phyloP scores from a whole-genome alignment of 2,888 invertebrate genomes.

The Drosophila phalerata region DNA sequence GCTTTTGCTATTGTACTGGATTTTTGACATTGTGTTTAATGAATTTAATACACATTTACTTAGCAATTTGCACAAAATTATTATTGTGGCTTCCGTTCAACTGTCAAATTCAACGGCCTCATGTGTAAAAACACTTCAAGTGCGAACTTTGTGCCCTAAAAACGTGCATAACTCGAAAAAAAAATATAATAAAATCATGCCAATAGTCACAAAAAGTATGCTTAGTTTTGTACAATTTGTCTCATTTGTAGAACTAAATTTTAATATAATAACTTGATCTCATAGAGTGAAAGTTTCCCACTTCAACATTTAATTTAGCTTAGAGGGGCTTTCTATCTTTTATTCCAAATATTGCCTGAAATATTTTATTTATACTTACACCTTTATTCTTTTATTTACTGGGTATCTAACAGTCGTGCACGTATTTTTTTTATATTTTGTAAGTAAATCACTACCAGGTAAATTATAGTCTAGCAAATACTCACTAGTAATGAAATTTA shows the following conservation, averaged over 20 bases:
- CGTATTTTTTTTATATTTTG: no score
- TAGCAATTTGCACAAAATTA: constrained; percentile 29
- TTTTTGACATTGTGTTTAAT: constrained; percentile 36
- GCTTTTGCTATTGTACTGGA: constrained; percentile 16
- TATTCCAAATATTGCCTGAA: no score
- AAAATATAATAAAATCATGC: neutral
- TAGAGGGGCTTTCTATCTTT: no score
- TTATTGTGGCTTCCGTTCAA: neutral
- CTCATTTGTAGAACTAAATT: no score
- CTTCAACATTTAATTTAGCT: no score
- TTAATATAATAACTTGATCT: no score
- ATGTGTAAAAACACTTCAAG: neutral
- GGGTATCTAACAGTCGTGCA: no score
- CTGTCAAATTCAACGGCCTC: constrained; percentile 16
- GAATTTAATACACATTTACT: constrained; percentile 38
- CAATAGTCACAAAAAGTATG: neutral
- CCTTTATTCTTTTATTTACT: no score
- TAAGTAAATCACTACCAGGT: neutral
- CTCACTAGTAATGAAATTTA: constrained; percentile 2
- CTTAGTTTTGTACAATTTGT: neutral
- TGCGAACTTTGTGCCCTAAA: neutral
- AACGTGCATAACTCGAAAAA: neutral
- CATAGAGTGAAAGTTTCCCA: neutral
- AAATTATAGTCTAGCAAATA: neutral
- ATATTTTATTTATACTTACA: no score